Conservation (phyloP, 2,888 invertebrate genomes). For the Cataglyphis rosenhaueri region DNA sequence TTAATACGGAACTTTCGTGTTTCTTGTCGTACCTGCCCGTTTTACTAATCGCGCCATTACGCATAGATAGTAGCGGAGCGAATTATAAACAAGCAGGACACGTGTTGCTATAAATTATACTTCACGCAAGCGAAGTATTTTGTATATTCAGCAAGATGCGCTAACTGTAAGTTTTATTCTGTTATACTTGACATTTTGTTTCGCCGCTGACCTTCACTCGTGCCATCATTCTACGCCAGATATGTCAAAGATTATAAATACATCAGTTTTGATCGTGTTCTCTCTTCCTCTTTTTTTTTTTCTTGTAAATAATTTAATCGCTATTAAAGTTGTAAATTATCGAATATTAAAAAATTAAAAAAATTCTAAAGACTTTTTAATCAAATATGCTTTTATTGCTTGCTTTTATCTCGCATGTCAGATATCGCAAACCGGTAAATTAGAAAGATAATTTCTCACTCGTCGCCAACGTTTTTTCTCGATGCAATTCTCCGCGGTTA, state of each 20-base stretch:
- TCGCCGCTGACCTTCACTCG: conserved; percentile 40
- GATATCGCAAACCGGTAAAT: conserved; percentile 6
- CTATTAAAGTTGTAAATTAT: neutral
- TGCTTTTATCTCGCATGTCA: neutral
- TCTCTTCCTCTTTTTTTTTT: neutral
- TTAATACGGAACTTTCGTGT: conserved; percentile 68
- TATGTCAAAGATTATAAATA: conserved; percentile 2
- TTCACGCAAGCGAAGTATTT: conserved; percentile 18
- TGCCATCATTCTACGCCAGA: neutral
- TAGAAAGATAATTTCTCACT: conserved; percentile 30
- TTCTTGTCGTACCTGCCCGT: conserved; percentile 54
- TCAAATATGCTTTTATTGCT: neutral
- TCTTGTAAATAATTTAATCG: neutral
- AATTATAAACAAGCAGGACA: conserved; percentile 52
- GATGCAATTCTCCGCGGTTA: neutral
- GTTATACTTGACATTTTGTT: conserved; percentile 34
- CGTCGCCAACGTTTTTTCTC: conserved; percentile 1
- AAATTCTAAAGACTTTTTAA: neutral
- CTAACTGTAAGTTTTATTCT: conserved; percentile 41
- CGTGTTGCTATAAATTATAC: conserved; percentile 38
- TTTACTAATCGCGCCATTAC: conserved; percentile 50
- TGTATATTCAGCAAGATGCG: neutral
- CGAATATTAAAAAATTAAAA: neutral
- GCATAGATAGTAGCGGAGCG: conserved; percentile 47
- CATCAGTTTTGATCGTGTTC: neutral